A percentile compares a stretch with the other conserved stretches of the same genome.
Conservation (phyloP, 2,113 vertebrate species). For the cattle (Bos taurus) region ARS-UCD2.0 NC_037341.1:2900501-2901000, state of each 20-base stretch:
- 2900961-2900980: background rate
- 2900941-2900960: too few relatives aligned
- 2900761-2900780: background rate
- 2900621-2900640: background rate
- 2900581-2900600: background rate
- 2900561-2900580: background rate
- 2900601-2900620: too few relatives aligned
- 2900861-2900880: background rate
- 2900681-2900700: too few relatives aligned
- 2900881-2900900: background rate
- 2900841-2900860: background rate
- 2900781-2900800: background rate
- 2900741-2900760: background rate
- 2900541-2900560: background rate
- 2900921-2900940: background rate
- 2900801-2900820: background rate
- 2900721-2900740: background rate
- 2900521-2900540: background rate
- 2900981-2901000: background rate
- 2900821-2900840: background rate
- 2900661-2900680: accelerated
- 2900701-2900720: background rate
- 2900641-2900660: too few relatives aligned
- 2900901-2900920: background rate
- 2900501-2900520: background rate